A percentile compares a stretch with the other conserved stretches of the same genome.
Evolutionary conservation across 2,888 invertebrate genomes (phyloP).

Genomic region (Catonia carolina): DNA sequence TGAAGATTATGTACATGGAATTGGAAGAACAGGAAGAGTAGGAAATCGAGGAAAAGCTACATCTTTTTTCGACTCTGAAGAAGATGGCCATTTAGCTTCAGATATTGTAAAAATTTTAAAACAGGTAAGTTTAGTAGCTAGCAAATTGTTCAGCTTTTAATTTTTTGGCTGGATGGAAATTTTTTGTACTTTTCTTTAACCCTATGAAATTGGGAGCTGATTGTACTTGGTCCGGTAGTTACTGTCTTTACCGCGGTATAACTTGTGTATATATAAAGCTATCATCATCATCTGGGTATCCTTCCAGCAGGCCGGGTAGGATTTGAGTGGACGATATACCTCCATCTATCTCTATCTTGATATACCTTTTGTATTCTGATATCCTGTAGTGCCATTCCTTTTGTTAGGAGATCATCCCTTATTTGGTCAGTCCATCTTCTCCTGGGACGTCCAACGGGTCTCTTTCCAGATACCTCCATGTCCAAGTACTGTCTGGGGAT

Average conservation of each 20-base stretch:
- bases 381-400: no score
- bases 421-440: no score
- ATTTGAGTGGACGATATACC: no score
- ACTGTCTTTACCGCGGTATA: no score
- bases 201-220: background rate
- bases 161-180: background rate
- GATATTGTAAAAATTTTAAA: slow-evolving; percentile 66
- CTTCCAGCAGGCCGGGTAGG: no score
- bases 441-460: no score
- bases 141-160: background rate
- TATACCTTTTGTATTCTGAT: no score
- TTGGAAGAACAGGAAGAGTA: slow-evolving; percentile 91
- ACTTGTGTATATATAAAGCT: background rate
- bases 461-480: no score
- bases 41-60: slow-evolving; percentile 84
- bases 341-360: no score
- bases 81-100: slow-evolving; percentile 53
- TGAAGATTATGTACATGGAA: slow-evolving; percentile 92
- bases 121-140: slow-evolving; percentile 43
- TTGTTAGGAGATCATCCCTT: no score
- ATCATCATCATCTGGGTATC: no score
- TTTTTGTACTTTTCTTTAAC: background rate
- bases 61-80: slow-evolving; percentile 67
- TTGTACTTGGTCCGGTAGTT: background rate
- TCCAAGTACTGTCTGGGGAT: no score